phyloP scores from a whole-genome alignment of 2,797 vertebrate species.

The Centropyge bicolor region DNA sequence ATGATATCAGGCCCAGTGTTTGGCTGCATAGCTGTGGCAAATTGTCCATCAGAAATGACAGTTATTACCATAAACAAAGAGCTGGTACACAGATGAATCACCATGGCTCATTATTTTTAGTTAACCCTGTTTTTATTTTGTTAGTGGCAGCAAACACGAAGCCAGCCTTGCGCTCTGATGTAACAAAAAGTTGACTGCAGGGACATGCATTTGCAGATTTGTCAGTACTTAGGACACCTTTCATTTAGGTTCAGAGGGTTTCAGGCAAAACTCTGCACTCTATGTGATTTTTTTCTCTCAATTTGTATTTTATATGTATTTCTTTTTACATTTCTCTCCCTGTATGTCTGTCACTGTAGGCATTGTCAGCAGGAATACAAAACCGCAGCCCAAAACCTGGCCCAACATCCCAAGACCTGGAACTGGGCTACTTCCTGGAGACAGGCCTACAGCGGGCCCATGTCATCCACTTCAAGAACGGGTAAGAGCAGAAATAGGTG shows the following conservation, averaged over 20 bases:
- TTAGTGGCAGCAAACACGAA: background rate
- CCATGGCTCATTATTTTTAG: slow-evolving; percentile 12
- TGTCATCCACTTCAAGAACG: slow-evolving; percentile 99
- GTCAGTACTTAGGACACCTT: background rate
- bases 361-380: slow-evolving; percentile 93
- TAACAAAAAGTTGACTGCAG: background rate
- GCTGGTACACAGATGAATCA: background rate
- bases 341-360: slow-evolving; percentile 75
- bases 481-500: slow-evolving; percentile 83
- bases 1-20: background rate
- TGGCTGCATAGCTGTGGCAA: background rate
- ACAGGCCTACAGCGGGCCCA: slow-evolving; percentile 98
- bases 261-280: background rate
- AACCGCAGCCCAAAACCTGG: slow-evolving; percentile 99
- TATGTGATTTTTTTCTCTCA: background rate
- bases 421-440: slow-evolving; percentile 98
- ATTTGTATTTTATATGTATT: no score
- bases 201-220: background rate
- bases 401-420: slow-evolving; percentile 93
- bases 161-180: background rate
- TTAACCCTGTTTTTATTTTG: slow-evolving; percentile 2
- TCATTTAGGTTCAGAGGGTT: background rate
- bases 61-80: background rate
- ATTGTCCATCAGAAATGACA: background rate
- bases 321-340: background rate